phyloP scores from a whole-genome alignment of 2,113 vertebrate species.

The Rhinolophus ferrumequinum region DNA sequence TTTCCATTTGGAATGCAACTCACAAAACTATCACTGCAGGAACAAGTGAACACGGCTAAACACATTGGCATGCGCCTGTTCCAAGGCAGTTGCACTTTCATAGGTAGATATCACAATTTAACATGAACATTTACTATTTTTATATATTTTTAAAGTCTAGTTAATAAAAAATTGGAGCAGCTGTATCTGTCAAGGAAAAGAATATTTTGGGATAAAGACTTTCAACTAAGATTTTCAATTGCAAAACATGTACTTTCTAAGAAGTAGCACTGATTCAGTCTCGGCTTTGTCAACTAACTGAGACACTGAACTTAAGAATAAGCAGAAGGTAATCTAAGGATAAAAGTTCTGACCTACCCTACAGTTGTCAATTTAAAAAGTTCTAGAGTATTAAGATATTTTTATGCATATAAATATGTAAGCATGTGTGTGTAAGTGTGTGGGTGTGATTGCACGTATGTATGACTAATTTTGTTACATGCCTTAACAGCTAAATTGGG shows the following conservation, averaged over 20 bases:
- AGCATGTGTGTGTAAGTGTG: background rate
- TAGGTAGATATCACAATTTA: background rate
- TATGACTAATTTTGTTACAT: background rate
- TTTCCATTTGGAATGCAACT: background rate
- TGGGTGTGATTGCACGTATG: background rate
- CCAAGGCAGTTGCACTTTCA: background rate
- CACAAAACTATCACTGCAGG: background rate
- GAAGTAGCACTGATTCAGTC: background rate
- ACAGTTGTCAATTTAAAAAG: background rate
- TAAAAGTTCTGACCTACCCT: background rate
- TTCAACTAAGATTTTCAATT: background rate
- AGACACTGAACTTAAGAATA: constrained; percentile 15
- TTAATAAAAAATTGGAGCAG: constrained; percentile 16
- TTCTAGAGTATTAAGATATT: background rate
- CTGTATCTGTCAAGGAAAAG: background rate
- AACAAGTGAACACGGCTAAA: background rate
- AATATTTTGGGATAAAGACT: constrained; percentile 11
- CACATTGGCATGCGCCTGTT: background rate
- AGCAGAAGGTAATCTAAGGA: constrained; percentile 31
- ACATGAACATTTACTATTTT: background rate
- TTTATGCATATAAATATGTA: background rate
- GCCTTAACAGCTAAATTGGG: background rate
- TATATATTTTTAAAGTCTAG: background rate
- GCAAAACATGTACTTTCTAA: background rate
- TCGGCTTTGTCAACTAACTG: background rate